Evolutionary conservation across 2,113 vertebrate genomes (phyloP), one percentile per base, ranked within the genome.

Genomic region (Actenoides hombroni): DNA sequence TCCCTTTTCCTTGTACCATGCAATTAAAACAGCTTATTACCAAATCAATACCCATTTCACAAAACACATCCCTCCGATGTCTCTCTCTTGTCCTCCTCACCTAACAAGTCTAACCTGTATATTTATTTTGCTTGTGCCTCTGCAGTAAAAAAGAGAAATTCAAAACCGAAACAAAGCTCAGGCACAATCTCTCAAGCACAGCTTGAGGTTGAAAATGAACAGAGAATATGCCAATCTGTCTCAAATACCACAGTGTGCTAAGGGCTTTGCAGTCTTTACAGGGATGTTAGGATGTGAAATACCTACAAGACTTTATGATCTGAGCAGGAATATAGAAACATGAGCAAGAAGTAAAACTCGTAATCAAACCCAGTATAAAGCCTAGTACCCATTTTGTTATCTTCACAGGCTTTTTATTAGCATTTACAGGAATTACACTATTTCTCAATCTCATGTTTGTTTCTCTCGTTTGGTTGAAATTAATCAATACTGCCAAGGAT

Each of bases 21-120:
- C 94, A 92, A 94, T 93, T 96, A 95, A 84, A 95, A 33, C 61
- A 79, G 44, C 39, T 94, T 93, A 94, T 89, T 96, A 86, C 49
- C 61, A 86, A 96, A 97, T 95, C 94, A 94, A 94, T 87, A 91
- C 49, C 9, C 69, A 61, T 93, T 95, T 89, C 77, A 87, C 80
- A 94, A 92, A 93, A 90, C 19, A 13, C 21, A 33, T 82, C 56
- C 64, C 40, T 86, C 42, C 40, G 57, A 49, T 44, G 28, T 75
- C 60, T 92, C 60, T 92, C 60, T 88, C 87, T 87, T 96, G 69
- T 95, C 35, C 81, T 90, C 61, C 61, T 89, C 83, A 29, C 71
- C 69, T 67, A 81, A 49, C 31, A 79, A 51, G 35, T 48, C 35
- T 90, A 93, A 92, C 91, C 60, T 69, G 39, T 64, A 15, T 74